Evolutionary conservation across 64 coral and sea anemone genomes (phyloP), one percentile per base, ranked within the genome.

Genomic region (Stylophora pistillata): DNA sequence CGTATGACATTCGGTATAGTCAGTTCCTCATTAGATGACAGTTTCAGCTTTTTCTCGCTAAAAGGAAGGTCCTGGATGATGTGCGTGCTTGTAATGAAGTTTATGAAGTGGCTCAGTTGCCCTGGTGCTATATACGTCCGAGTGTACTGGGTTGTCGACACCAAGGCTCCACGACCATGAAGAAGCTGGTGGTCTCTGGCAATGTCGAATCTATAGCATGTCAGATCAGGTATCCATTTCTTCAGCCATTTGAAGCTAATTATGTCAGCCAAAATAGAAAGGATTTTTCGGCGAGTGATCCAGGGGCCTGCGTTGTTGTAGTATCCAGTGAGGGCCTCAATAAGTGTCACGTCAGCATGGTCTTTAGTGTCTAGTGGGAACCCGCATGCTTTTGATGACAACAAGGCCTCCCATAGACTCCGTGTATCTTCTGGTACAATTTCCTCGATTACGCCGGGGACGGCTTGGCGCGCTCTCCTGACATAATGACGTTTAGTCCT

Each of bases 401-500:
- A 52, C 41, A 76, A 76, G 34, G 74, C 33, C 74, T 76, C 47
- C 74, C 33, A 53, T 54, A 76, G 74, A 54, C 74, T 76, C 18
- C 33, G 15, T 76, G 74, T 76, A 53, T 76, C 52, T 41, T 54
- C 74, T 76, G 71, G 85, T 61, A 72, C 85, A 87, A 87, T 76
- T 87, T 87, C 72, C 71, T 87, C 85, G n/a, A 87, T 56, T 33
- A 74, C 55, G 71, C 55, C 85, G 47, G n/a, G 71, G 55, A 76
- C 71, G 55, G 29, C 85, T 76, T 87, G 66, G 23, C 71, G 66
- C 56, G 85, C 71, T 76, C 59, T 87, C 32, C 72, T 53, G 54
- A 76, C 30, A 58, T 60, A 59, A 33, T 58, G 72, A n/a, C 72
- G 23, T 21, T 87, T 87, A 60, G 71, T 87, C 72, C 71, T 52